A percentile compares a stretch with the other conserved stretches of the same genome.
phyloP scores from a whole-genome alignment of 1,140 invertebrate genomes.

The Zaprionus vittiger region DNA sequence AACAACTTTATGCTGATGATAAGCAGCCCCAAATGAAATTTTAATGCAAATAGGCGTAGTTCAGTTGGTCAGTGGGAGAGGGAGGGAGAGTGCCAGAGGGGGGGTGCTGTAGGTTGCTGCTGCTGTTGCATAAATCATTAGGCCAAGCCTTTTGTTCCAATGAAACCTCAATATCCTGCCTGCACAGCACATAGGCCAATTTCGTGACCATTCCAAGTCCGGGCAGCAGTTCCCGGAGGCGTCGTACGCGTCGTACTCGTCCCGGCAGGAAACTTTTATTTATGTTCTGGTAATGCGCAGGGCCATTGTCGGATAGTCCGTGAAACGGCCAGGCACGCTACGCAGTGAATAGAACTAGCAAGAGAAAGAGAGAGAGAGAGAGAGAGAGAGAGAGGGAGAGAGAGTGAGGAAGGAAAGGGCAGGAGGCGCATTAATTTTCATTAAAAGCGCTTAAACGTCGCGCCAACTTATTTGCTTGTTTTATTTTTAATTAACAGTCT shows the following conservation, averaged over 20 bases:
- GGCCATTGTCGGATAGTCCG: constrained; percentile 18
- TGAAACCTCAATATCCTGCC: constrained; percentile 43
- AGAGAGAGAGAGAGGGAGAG: not conserved
- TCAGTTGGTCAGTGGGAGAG: constrained; percentile 51
- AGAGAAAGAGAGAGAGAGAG: not conserved
- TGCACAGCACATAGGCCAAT: constrained; percentile 29
- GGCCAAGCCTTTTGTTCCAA: constrained; percentile 57
- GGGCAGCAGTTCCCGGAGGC: constrained; percentile 32
- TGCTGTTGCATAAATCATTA: constrained; percentile 71
- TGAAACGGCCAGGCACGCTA: not conserved
- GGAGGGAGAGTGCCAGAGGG: not conserved
- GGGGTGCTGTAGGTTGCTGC: not conserved
- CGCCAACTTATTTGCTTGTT: constrained; percentile 74
- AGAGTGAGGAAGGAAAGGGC: not conserved
- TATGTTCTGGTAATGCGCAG: constrained; percentile 55
- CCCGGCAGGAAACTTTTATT: constrained; percentile 64
- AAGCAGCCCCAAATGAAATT: constrained; percentile 64
- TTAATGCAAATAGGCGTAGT: constrained; percentile 69
- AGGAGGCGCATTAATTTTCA: constrained; percentile 75
- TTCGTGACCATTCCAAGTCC: constrained; percentile 51
- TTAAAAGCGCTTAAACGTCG: constrained; percentile 78
- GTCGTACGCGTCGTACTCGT: not conserved
- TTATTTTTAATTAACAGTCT: constrained; percentile 77
- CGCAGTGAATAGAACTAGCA: not conserved
- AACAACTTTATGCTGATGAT: constrained; percentile 46